Percentiles rank a stretch among this genome's conserved stretches.
Evolutionary conservation across 1,140 invertebrate genomes (phyloP).

Genomic region (Protaetia brevitarsis): DNA sequence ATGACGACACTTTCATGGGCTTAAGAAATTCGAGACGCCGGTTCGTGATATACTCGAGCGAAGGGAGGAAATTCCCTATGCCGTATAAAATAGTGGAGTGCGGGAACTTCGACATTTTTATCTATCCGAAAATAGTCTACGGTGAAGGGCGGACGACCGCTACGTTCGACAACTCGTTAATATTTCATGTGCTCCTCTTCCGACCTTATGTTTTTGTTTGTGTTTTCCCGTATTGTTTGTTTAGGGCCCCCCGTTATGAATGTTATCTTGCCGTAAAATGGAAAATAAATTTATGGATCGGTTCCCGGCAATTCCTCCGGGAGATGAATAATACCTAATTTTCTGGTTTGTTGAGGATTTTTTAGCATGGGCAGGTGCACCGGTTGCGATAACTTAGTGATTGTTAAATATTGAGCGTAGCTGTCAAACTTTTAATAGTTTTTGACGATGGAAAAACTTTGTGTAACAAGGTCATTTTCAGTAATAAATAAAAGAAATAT

Average conservation of each 20-base stretch:
- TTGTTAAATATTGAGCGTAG: too few relatives aligned
- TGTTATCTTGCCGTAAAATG: constrained; percentile 3
- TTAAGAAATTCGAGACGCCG: constrained; percentile 22
- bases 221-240: constrained; percentile 2
- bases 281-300: constrained; percentile 15
- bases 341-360: background rate
- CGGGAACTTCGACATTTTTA: constrained; percentile 11
- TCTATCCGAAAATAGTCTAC: constrained; percentile 14
- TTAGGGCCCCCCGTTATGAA: constrained; percentile 10
- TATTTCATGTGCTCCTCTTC: constrained; percentile 7
- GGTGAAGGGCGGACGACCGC: background rate
- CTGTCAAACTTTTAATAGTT: too few relatives aligned
- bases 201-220: constrained; percentile 12
- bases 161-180: constrained; percentile 10
- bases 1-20: constrained; percentile 27
- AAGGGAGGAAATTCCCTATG: background rate
- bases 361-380: too few relatives aligned
- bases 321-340: background rate
- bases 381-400: too few relatives aligned
- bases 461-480: too few relatives aligned
- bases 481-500: too few relatives aligned
- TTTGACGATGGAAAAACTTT: too few relatives aligned
- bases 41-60: constrained; percentile 21
- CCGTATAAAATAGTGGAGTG: background rate
- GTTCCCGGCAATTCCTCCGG: background rate